These are phyloP conservation scores for Piezodorus guildinii DNA, from an alignment of 1,140 invertebrate species.

Conservation along the genomic window DNA sequence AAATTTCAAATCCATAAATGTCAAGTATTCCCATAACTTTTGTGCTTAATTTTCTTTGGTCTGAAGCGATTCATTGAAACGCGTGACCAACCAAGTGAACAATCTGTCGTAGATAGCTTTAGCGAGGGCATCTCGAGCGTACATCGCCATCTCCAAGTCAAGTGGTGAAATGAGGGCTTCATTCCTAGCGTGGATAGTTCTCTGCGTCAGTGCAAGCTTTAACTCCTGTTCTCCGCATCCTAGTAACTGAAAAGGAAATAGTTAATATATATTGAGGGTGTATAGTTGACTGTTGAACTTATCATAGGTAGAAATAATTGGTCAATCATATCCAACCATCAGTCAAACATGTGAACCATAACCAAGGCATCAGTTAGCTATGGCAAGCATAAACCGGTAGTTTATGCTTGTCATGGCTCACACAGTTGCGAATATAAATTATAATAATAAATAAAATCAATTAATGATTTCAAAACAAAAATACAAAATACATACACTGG, in stretches of 20 bases:
- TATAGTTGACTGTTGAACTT: no score
- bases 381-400: no score
- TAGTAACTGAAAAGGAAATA: constrained; percentile 43
- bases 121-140: constrained; percentile 71
- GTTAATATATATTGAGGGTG: neutral
- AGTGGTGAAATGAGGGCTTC: constrained; percentile 72
- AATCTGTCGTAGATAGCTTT: constrained; percentile 80
- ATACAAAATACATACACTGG: constrained; percentile 36
- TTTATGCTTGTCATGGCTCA: no score
- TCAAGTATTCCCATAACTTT: constrained; percentile 75
- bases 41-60: constrained; percentile 36
- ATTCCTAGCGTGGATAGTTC: constrained; percentile 71
- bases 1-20: constrained; percentile 78
- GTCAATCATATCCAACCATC: no score
- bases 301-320: no score
- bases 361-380: no score
- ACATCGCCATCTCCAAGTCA: constrained; percentile 60
- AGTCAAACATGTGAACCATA: no score
- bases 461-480: no score
- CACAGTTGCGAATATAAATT: no score
- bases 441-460: no score
- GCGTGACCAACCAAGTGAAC: constrained; percentile 76
- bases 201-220: constrained; percentile 59
- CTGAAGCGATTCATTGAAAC: constrained; percentile 65
- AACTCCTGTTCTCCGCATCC: constrained; percentile 53